Percentiles rank a stretch among this genome's conserved stretches.
These are phyloP conservation scores for Cerastoderma edule DNA, from an alignment of 2,888 invertebrate species.

Conservation along the genomic window DNA sequence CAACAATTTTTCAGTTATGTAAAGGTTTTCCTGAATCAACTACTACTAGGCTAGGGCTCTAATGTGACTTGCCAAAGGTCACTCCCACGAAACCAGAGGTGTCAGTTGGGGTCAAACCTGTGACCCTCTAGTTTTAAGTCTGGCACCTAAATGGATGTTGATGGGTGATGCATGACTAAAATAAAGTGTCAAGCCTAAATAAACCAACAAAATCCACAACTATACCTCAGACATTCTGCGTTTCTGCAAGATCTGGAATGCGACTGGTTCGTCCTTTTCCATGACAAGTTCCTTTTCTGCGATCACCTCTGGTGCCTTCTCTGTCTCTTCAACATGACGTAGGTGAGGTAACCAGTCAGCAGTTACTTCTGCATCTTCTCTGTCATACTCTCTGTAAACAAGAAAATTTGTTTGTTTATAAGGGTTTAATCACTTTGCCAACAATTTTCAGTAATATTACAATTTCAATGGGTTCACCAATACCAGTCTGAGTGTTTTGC, in stretches of 20 bases:
- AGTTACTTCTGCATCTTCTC: conserved; percentile 51
- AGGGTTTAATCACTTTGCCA: background rate
- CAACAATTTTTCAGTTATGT: too few species aligned
- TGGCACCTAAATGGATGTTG: too few species aligned
- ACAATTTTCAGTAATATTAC: too few species aligned
- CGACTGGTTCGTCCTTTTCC: conserved; percentile 63
- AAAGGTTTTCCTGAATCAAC: too few species aligned
- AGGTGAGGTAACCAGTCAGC: conserved; percentile 60
- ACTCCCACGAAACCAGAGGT: too few species aligned
- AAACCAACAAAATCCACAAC: background rate
- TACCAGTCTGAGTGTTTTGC: too few species aligned
- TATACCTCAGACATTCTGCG: conserved; percentile 62
- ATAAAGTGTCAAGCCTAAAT: background rate
- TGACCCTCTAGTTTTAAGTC: too few species aligned
- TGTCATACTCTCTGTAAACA: conserved; percentile 58
- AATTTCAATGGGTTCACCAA: too few species aligned
- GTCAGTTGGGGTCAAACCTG: too few species aligned
- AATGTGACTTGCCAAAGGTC: too few species aligned
- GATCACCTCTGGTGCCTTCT: conserved; percentile 50
- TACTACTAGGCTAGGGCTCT: too few species aligned
- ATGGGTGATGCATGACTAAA: too few species aligned
- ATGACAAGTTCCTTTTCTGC: conserved; percentile 48
- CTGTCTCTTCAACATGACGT: conserved; percentile 65
- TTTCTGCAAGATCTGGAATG: conserved; percentile 63
- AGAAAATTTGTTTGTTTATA: background rate